These are phyloP conservation scores for Elegia similella DNA, from an alignment of 2,888 invertebrate species.

Conservation along the genomic window DNA sequence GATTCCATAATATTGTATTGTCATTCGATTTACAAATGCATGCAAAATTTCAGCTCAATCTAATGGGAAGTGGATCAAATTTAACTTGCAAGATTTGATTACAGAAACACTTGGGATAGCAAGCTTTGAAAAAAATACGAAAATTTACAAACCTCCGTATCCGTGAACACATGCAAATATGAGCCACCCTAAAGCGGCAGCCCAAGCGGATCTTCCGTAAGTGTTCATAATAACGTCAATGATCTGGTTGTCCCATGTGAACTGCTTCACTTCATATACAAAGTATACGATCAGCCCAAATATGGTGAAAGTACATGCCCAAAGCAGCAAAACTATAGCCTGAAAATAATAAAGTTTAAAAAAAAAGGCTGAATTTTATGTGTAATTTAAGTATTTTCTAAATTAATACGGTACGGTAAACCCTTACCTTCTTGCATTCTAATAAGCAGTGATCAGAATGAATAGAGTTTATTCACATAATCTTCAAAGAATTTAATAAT, in stretches of 20 bases:
- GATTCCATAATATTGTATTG: too few relatives aligned
- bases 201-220: slow-evolving; percentile 47
- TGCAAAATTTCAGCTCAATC: too few relatives aligned
- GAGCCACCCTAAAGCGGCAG: slow-evolving; percentile 47
- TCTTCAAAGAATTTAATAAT: too few relatives aligned
- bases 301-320: slow-evolving; percentile 3
- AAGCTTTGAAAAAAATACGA: not conserved
- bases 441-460: too few relatives aligned
- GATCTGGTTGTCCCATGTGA: slow-evolving; percentile 26
- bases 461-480: too few relatives aligned
- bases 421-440: too few relatives aligned
- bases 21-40: too few relatives aligned
- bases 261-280: slow-evolving; percentile 24
- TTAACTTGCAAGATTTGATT: too few relatives aligned
- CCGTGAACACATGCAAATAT: slow-evolving; percentile 52
- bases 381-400: too few relatives aligned
- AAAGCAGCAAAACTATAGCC: not conserved
- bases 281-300: slow-evolving; percentile 11
- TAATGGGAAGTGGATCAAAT: too few relatives aligned
- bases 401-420: too few relatives aligned
- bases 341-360: slow-evolving; percentile 13
- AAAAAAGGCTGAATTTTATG: too few relatives aligned
- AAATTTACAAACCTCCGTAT: slow-evolving; percentile 46
- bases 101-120: not conserved
- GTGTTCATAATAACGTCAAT: slow-evolving; percentile 32